Percentiles rank a stretch among this genome's conserved stretches.
These are phyloP conservation scores for Globodera rostochiensis DNA, from an alignment of 1,140 invertebrate genomes.

Conservation along the genomic window DNA sequence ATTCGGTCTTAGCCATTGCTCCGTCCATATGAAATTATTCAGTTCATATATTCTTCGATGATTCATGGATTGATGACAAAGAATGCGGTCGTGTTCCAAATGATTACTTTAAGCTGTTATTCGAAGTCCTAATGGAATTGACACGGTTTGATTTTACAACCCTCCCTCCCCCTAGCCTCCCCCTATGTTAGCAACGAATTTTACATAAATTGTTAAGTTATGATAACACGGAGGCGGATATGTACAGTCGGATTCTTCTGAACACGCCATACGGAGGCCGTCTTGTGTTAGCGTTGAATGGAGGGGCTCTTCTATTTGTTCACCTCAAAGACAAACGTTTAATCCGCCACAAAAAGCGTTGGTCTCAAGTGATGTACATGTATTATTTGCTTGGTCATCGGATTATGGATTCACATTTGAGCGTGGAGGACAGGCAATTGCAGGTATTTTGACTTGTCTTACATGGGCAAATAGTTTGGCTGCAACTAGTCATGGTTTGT, in stretches of 20 bases:
- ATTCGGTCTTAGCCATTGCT: no score
- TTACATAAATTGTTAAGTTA: no score
- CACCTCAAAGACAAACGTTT: slow-evolving; percentile 68
- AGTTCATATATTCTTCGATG: slow-evolving; percentile 98
- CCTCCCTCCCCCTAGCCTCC: not conserved
- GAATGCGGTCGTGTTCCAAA: slow-evolving; percentile 75
- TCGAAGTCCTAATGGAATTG: slow-evolving; percentile 88
- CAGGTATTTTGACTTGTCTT: slow-evolving; percentile 41
- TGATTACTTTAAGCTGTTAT: slow-evolving; percentile 87
- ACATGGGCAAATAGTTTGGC: no score
- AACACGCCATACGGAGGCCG: slow-evolving; percentile 68
- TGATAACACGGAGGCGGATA: slow-evolving; percentile 40
- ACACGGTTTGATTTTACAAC: slow-evolving; percentile 76
- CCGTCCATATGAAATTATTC: slow-evolving; percentile 11
- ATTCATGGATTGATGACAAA: slow-evolving; percentile 91
- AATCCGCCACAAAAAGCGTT: slow-evolving; percentile 68
- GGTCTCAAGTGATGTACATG: slow-evolving; percentile 74
- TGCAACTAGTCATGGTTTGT: no score
- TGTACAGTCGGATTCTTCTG: slow-evolving; percentile 65
- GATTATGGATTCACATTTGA: slow-evolving; percentile 67
- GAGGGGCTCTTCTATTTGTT: slow-evolving; percentile 67
- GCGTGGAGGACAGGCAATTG: slow-evolving; percentile 65
- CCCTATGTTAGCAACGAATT: no score
- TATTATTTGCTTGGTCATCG: slow-evolving; percentile 72
- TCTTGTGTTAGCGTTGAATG: slow-evolving; percentile 67